Evolutionary conservation across 2,113 vertebrate species (phyloP).

Genomic region (Junco hyemalis): DNA sequence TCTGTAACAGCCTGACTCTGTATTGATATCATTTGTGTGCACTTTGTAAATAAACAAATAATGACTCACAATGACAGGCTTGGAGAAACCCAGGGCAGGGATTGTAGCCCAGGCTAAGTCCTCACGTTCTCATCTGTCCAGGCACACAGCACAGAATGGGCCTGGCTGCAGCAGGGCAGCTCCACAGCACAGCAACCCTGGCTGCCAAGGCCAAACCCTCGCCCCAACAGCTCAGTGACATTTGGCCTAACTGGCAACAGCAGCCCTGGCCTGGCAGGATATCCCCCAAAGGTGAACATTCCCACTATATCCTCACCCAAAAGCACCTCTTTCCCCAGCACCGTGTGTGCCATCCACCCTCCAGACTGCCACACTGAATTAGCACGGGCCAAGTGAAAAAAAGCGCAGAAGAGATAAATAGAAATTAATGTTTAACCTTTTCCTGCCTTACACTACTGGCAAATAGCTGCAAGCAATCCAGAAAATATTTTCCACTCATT

Average conservation of each 20-base stretch:
- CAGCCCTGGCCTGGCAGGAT: not conserved
- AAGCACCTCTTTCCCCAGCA: not conserved
- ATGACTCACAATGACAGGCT: not conserved
- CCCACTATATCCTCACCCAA: fast-evolving
- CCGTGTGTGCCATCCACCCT: not conserved
- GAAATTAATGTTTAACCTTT: not conserved
- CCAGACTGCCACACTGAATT: not conserved
- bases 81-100: not conserved
- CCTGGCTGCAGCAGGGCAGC: not conserved
- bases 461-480: not conserved
- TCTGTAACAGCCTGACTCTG: not conserved
- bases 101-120: not conserved
- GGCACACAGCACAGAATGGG: not conserved
- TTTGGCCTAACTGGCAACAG: not conserved
- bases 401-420: not conserved
- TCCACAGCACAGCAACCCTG: not conserved
- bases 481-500: not conserved
- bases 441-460: not conserved
- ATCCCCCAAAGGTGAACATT: not conserved
- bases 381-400: not conserved
- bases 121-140: not conserved
- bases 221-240: not conserved
- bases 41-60: not conserved
- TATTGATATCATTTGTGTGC: fast-evolving
- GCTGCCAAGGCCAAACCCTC: not conserved